Percentiles rank a stretch among this genome's conserved stretches.
Evolutionary conservation across 1,140 invertebrate genomes (phyloP).

Genomic region (Matsumurasca onukii): DNA sequence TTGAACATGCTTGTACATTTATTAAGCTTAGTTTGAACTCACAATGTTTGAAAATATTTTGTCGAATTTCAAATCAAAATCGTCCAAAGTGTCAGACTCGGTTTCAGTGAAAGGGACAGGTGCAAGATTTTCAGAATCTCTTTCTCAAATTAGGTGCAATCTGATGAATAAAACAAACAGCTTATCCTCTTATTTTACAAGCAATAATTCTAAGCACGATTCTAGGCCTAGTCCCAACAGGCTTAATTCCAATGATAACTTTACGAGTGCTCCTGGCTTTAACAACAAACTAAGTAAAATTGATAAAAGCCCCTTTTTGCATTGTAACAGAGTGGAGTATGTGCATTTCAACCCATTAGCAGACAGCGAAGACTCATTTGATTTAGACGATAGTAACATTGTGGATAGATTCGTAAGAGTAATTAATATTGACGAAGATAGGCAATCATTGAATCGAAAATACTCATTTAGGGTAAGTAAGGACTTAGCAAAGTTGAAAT

Average conservation of each 20-base stretch:
- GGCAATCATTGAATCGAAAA: constrained; percentile 17
- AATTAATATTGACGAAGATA: constrained; percentile 51
- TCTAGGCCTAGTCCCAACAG: no score
- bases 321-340: constrained; percentile 51
- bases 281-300: constrained; percentile 38
- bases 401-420: constrained; percentile 67
- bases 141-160: constrained; percentile 45
- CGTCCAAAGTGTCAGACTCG: constrained; percentile 48
- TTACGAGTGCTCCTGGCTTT: no score
- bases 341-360: constrained; percentile 44
- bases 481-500: no score
- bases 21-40: no score
- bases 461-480: constrained; percentile 34
- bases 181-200: constrained; percentile 44
- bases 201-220: constrained; percentile 41
- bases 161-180: constrained; percentile 46
- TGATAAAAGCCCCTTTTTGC: constrained; percentile 48
- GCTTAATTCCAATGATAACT: constrained; percentile 46
- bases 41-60: constrained; percentile 56
- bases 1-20: no score
- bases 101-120: constrained; percentile 47
- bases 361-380: constrained; percentile 39
- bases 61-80: constrained; percentile 50
- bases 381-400: constrained; percentile 58
- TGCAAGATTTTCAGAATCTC: constrained; percentile 43